These are phyloP conservation scores for Trissolcus basalis DNA, from an alignment of 1,140 invertebrate genomes.

Conservation along the genomic window DNA sequence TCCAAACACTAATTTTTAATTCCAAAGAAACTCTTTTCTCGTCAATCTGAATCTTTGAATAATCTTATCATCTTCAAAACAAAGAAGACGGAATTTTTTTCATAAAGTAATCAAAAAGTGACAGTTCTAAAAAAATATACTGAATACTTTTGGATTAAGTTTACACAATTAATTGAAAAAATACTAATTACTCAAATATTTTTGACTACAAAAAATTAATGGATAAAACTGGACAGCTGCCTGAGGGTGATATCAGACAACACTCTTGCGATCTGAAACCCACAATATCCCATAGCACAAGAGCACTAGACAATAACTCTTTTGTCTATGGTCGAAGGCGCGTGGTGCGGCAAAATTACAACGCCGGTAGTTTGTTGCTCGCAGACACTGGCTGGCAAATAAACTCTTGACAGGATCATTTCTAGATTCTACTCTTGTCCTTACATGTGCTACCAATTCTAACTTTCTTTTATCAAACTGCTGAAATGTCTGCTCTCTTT, in stretches of 20 bases:
- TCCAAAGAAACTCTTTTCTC: slow-evolving; percentile 18
- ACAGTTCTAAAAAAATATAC: no score
- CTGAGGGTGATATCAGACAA: slow-evolving; percentile 39
- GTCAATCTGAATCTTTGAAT: slow-evolving; percentile 9
- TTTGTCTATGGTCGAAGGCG: slow-evolving; percentile 65
- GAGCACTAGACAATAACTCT: slow-evolving; percentile 65
- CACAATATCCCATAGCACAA: slow-evolving; percentile 48
- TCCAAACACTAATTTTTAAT: slow-evolving; percentile 26
- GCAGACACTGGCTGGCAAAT: slow-evolving; percentile 55
- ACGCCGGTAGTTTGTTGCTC: slow-evolving; percentile 55
- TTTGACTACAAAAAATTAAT: slow-evolving; percentile 35
- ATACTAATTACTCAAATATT: slow-evolving; percentile 37
- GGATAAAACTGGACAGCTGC: not conserved
- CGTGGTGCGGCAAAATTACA: slow-evolving; percentile 63
- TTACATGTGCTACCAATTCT: slow-evolving; percentile 22
- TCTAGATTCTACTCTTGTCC: slow-evolving; percentile 29
- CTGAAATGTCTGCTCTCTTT: slow-evolving; percentile 1
- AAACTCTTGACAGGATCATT: slow-evolving; percentile 52
- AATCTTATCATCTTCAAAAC: slow-evolving; percentile 13
- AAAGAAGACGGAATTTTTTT: not conserved
- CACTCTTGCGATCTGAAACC: slow-evolving; percentile 43
- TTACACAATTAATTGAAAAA: not conserved
- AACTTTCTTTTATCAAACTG: slow-evolving; percentile 19
- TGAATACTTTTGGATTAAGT: no score
- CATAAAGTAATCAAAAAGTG: no score